These are phyloP conservation scores for Mya arenaria DNA, from an alignment of 1,140 invertebrate species.

Conservation along the genomic window DNA sequence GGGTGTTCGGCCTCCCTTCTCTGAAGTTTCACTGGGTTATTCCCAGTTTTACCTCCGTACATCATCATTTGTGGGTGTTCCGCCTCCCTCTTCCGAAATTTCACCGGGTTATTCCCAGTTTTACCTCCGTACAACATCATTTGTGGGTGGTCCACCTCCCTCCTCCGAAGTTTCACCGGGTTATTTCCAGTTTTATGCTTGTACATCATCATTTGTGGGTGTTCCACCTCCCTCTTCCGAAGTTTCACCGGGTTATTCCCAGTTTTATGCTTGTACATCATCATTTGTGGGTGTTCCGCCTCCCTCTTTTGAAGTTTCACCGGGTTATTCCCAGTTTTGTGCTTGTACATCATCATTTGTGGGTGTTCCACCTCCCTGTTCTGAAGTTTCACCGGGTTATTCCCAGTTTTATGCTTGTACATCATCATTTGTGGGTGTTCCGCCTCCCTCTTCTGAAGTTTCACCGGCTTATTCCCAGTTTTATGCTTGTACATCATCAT, in stretches of 20 bases:
- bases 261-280: background rate
- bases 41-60: background rate
- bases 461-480: no score
- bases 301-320: no score
- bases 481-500: no score
- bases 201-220: background rate
- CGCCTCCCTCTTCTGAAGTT: no score
- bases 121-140: background rate
- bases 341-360: background rate
- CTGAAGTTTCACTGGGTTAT: no score
- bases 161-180: background rate
- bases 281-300: background rate
- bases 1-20: background rate
- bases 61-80: background rate
- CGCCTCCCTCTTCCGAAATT: background rate
- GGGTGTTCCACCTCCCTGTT: background rate
- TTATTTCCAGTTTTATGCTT: background rate
- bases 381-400: background rate
- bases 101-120: background rate
- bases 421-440: conserved; percentile 2
- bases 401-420: background rate
- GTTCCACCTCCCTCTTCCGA: no score
- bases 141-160: background rate
- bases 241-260: no score
- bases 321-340: background rate